Percentiles rank a stretch among this genome's conserved stretches.
Conservation (phyloP, 2,888 invertebrate species). For the Melipona bicolor region DNA sequence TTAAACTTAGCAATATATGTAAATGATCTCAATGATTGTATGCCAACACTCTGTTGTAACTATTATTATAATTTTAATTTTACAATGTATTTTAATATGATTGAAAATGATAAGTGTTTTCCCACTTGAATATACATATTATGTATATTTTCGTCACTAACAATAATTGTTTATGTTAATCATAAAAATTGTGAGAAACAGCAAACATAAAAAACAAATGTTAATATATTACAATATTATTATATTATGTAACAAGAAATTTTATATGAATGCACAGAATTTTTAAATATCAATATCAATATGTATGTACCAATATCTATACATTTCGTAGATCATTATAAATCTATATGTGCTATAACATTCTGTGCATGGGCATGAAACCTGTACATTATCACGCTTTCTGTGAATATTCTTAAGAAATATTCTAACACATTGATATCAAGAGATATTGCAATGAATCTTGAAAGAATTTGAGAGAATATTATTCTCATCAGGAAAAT, state of each 20-base stretch:
- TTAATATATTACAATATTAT: background rate
- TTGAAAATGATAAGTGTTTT: background rate
- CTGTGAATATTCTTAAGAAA: background rate
- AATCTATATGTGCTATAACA: background rate
- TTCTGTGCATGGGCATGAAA: slow-evolving; percentile 45
- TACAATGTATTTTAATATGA: background rate
- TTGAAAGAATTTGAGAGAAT: background rate
- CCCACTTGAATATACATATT: background rate
- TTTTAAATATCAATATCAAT: background rate
- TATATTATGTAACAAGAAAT: background rate
- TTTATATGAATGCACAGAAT: background rate
- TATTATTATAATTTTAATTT: background rate
- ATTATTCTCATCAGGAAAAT: no score
- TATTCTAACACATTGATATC: background rate
- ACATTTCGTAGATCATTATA: background rate
- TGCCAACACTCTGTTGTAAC: background rate
- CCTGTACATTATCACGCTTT: slow-evolving; percentile 7
- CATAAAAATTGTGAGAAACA: background rate
- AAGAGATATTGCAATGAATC: background rate
- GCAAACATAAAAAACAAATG: background rate
- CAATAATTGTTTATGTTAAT: background rate
- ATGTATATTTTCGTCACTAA: background rate
- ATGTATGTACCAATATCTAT: background rate
- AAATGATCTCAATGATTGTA: background rate
- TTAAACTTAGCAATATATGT: background rate